A percentile compares a stretch with the other conserved stretches of the same genome.
These are phyloP conservation scores for Polyergus mexicanus DNA, from an alignment of 1,140 invertebrate species.

Conservation along the genomic window DNA sequence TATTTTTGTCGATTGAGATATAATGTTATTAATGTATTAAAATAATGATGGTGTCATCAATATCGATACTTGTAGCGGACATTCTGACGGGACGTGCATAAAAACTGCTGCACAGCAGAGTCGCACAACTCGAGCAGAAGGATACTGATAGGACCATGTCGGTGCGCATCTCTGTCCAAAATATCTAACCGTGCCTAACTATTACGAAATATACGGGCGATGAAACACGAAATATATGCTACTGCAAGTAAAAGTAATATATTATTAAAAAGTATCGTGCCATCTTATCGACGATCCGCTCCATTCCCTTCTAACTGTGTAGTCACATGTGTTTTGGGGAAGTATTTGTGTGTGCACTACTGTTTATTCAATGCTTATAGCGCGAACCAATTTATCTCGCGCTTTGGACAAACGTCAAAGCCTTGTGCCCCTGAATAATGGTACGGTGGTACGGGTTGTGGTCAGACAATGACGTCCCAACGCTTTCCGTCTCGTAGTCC, in stretches of 20 bases:
- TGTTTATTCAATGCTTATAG: constrained; percentile 64
- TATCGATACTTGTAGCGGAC: constrained; percentile 23
- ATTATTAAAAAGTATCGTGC: neutral
- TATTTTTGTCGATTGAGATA: neutral
- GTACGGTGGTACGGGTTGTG: constrained; percentile 55
- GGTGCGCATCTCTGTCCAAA: neutral
- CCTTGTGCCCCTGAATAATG: constrained; percentile 67
- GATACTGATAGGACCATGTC: constrained; percentile 21
- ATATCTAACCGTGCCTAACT: constrained; percentile 26
- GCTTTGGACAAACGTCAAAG: constrained; percentile 72
- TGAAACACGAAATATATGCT: neutral
- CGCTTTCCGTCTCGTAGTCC: constrained; percentile 47
- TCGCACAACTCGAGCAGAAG: constrained; percentile 38
- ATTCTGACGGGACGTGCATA: constrained; percentile 1
- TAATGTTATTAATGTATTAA: constrained; percentile 20
- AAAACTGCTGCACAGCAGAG: constrained; percentile 16
- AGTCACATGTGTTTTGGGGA: neutral
- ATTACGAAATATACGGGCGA: neutral
- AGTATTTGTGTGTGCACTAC: constrained; percentile 41
- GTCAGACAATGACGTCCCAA: constrained; percentile 67
- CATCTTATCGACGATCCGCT: neutral
- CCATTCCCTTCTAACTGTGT: neutral
- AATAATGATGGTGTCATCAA: constrained; percentile 43
- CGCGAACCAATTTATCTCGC: constrained; percentile 71
- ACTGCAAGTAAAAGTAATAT: neutral